Evolutionary conservation across 2,888 invertebrate species (phyloP).

Genomic region (Drosophila hamatofila): DNA sequence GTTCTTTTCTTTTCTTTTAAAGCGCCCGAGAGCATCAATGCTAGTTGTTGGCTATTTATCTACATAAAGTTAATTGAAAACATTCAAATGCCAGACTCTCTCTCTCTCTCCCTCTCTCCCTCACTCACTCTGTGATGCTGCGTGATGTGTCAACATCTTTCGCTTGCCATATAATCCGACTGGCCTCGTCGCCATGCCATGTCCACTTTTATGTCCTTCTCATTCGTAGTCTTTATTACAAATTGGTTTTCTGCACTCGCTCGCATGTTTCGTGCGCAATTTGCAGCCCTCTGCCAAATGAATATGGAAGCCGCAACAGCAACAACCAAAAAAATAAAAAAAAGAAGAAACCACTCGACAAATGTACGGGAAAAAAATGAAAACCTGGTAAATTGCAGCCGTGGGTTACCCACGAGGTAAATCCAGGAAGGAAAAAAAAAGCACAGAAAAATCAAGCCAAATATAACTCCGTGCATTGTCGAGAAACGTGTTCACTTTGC

Average conservation of each 20-base stretch:
- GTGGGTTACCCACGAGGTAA: constrained; percentile 49
- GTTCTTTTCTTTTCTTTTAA: constrained; percentile 8
- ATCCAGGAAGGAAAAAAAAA: constrained; percentile 36
- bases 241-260: constrained; percentile 78
- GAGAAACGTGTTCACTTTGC: constrained; percentile 70
- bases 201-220: constrained; percentile 56
- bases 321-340: not conserved
- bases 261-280: constrained; percentile 77
- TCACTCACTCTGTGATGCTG: constrained; percentile 25
- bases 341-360: constrained; percentile 19
- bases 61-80: constrained; percentile 76
- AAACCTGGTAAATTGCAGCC: constrained; percentile 65
- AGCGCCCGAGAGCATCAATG: constrained; percentile 52
- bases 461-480: constrained; percentile 36
- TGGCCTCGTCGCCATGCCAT: constrained; percentile 23
- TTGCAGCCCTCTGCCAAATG: constrained; percentile 67
- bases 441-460: constrained; percentile 19
- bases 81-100: constrained; percentile 63
- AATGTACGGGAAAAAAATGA: constrained; percentile 13
- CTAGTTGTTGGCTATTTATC: constrained; percentile 65
- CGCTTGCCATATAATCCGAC: constrained; percentile 57
- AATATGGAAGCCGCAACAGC: constrained; percentile 57
- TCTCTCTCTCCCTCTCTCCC: not conserved
- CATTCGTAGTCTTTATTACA: constrained; percentile 76
- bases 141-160: constrained; percentile 82